Evolutionary conservation across 1,140 invertebrate genomes (phyloP).

Genomic region (Drosophila athabasca): DNA sequence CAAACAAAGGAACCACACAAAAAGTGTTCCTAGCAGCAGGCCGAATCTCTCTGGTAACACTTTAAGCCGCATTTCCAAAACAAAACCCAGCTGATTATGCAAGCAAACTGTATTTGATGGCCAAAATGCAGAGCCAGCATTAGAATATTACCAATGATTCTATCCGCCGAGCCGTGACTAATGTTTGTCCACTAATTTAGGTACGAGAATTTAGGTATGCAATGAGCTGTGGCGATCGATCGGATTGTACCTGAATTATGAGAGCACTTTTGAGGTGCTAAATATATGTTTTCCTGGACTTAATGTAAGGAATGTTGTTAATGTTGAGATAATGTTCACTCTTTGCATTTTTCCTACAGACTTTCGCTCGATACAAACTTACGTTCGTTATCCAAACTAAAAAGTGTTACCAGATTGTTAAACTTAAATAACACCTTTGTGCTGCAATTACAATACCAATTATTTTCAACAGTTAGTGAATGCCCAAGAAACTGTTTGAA

Average conservation of each 20-base stretch:
- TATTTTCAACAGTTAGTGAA: too few species aligned
- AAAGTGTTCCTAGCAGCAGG: neutral
- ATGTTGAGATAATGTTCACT: too few species aligned
- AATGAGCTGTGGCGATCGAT: slow-evolving; percentile 18
- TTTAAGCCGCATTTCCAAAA: neutral
- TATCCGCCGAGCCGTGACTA: slow-evolving; percentile 33
- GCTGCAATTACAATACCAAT: too few species aligned
- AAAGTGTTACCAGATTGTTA: too few species aligned
- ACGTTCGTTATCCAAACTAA: too few species aligned
- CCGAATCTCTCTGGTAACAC: slow-evolving; percentile 9
- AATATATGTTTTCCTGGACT: too few species aligned
- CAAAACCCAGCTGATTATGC: slow-evolving; percentile 13
- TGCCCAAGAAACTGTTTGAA: too few species aligned
- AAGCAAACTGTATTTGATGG: slow-evolving; percentile 21
- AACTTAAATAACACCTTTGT: too few species aligned
- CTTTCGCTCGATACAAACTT: too few species aligned
- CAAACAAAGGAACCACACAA: slow-evolving; percentile 8
- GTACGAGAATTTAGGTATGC: slow-evolving; percentile 3
- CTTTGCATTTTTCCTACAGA: too few species aligned
- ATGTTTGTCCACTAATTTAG: slow-evolving; percentile 8
- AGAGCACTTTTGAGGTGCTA: too few species aligned
- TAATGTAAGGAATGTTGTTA: too few species aligned
- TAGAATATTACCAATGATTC: slow-evolving; percentile 1
- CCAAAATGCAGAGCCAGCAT: slow-evolving; percentile 5
- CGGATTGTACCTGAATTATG: slow-evolving; percentile 5